These are phyloP conservation scores for Cynopterus sphinx DNA, from an alignment of 2,797 vertebrate species.

Conservation along the genomic window DNA sequence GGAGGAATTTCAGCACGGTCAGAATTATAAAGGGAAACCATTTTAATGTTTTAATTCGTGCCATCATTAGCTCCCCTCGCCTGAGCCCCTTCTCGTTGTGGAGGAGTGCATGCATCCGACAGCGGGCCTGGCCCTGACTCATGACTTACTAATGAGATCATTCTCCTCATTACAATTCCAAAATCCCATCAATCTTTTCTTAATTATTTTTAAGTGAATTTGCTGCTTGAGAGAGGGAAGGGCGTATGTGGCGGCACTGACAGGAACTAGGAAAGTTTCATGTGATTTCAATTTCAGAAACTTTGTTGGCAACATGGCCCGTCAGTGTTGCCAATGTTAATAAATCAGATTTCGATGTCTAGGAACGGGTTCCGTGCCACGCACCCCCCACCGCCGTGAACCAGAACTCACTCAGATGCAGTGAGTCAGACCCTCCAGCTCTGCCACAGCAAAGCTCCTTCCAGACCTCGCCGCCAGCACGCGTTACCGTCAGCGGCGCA, in stretches of 20 bases:
- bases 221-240: slow-evolving; percentile 58
- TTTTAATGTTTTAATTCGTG: slow-evolving; percentile 66
- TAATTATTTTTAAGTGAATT: slow-evolving; percentile 78
- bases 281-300: slow-evolving; percentile 63
- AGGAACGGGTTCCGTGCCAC: slow-evolving; percentile 24
- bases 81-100: slow-evolving; percentile 53
- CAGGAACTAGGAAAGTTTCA: slow-evolving; percentile 53
- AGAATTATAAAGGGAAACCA: slow-evolving; percentile 65
- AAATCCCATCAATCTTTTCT: slow-evolving; percentile 75
- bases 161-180: slow-evolving; percentile 73
- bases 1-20: slow-evolving; percentile 14
- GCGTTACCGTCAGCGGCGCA: not conserved
- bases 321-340: slow-evolving; percentile 55
- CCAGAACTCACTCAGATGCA: slow-evolving; percentile 10
- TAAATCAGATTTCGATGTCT: slow-evolving; percentile 52
- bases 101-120: slow-evolving; percentile 41
- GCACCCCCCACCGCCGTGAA: not conserved
- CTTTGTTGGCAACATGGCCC: slow-evolving; percentile 55
- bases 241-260: slow-evolving; percentile 33
- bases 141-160: slow-evolving; percentile 77
- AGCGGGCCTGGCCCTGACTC: slow-evolving; percentile 62
- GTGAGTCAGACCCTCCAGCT: not conserved
- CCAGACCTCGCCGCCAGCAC: not conserved
- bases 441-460: not conserved
- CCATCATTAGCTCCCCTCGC: slow-evolving; percentile 66